A percentile compares a stretch with the other conserved stretches of the same genome.
Conservation (phyloP, 2,113 vertebrate species). For the Caretta caretta region DNA sequence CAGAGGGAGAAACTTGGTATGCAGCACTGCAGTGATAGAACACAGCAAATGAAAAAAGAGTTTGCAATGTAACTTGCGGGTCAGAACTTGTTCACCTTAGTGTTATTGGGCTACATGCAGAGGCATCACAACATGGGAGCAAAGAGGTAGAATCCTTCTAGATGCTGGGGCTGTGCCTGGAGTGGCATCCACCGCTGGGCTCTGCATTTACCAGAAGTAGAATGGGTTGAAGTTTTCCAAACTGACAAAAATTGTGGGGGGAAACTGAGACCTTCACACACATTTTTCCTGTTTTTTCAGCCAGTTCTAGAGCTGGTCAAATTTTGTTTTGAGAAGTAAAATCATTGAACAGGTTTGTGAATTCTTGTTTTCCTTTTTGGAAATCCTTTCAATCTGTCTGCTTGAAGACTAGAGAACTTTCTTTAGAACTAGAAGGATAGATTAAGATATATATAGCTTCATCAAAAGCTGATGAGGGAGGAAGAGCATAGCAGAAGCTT, state of each 20-base stretch:
- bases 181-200: background rate
- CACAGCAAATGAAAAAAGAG: background rate
- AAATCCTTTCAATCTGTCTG: background rate
- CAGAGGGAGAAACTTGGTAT: background rate
- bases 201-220: background rate
- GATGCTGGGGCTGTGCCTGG: background rate
- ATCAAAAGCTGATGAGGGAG: background rate
- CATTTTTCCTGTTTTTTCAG: background rate
- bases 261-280: background rate
- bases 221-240: background rate
- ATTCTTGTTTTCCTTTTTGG: background rate
- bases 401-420: background rate
- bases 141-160: background rate
- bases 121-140: background rate
- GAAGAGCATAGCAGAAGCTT: background rate
- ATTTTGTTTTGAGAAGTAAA: background rate
- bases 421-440: background rate
- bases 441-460: background rate
- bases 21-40: background rate
- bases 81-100: too few species aligned
- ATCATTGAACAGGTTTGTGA: background rate
- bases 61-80: background rate
- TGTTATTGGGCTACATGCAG: too few species aligned
- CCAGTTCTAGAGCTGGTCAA: fast-evolving
- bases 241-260: background rate